Evolutionary conservation across 2,113 vertebrate species (phyloP), one percentile per base, ranked within the genome.

Genomic region (Phalacrocorax pelagicus): DNA sequence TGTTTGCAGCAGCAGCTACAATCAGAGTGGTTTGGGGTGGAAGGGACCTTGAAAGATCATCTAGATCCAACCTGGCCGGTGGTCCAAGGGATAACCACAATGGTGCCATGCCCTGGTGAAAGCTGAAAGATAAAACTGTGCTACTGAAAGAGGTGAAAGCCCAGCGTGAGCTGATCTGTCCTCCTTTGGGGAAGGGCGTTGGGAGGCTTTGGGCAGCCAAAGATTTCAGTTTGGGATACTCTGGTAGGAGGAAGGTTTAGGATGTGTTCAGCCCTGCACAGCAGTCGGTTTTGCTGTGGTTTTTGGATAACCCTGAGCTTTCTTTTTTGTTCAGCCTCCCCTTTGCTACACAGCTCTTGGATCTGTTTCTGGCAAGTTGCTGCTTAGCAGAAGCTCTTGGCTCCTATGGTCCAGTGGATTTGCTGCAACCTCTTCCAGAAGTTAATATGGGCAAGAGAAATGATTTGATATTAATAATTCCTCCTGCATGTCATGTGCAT

Each of bases 61-160:
- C 55, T 15, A 12, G 46, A 19, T 9, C 9, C 29, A 30, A 1
- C 4, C 17, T 24, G 61, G 40, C 15, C 0, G 0, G 6, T 49
- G 52, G 47, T 40, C 51, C 15, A 3, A 24, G 80, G 70, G 44
- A 6, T 23, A 11, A 12, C 9, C 30, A 0, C 30, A 21, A 4
- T 0, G 0, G 23, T 5, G n/a, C 52, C 1, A 0, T 15, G 55
- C 10, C 40, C 51, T 7, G 47, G 3, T 1, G 7, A 44, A 4
- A 38, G n/a, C 40, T 23, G 3, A 9, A 23, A 46, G 44, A 62
- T 13, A 0, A 67, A 66, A 22, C 20, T 52, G 18, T 2, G 34
- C 44, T 49, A 10, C 34, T 3, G 6, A 7, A 1, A 3, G 46
- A 55, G 71, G 18, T 32, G 34, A 17, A 20, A 34, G 18, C 7